Conservation (phyloP, 2,113 vertebrate genomes). For the Ondatra zibethicus region DNA sequence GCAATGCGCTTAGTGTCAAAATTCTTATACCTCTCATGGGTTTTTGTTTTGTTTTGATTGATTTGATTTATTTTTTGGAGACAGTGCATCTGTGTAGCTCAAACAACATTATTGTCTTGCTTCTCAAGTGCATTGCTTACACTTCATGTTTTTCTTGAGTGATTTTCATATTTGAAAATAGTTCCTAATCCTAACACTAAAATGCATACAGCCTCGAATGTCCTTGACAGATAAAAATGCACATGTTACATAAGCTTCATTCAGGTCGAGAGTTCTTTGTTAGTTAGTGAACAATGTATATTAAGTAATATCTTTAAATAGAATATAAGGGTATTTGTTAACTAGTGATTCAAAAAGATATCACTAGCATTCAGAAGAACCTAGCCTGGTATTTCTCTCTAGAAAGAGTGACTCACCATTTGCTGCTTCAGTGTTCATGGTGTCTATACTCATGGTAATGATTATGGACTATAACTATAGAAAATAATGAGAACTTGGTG, state of each 20-base stretch:
- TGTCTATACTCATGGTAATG: not conserved
- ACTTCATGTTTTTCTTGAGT: not conserved
- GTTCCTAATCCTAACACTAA: not conserved
- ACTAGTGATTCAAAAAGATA: not conserved
- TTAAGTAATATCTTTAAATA: slow-evolving; percentile 39
- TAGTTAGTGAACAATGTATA: not conserved
- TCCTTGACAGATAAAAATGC: not conserved
- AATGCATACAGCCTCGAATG: not conserved
- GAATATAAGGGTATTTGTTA: slow-evolving; percentile 14
- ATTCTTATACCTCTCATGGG: not conserved
- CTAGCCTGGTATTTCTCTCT: not conserved
- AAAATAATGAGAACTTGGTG: slow-evolving; percentile 28
- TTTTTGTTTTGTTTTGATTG: not conserved
- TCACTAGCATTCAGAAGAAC: not conserved
- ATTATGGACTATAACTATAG: not conserved
- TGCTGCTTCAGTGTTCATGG: not conserved
- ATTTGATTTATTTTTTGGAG: not conserved
- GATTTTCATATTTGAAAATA: slow-evolving; percentile 30
- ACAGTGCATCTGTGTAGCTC: not conserved
- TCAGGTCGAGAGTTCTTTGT: not conserved
- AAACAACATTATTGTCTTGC: not conserved
- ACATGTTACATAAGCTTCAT: not conserved
- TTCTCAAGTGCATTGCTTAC: not conserved
- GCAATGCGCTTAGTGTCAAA: not conserved
- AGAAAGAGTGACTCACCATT: not conserved